phyloP scores from a whole-genome alignment of 2,113 vertebrate genomes.

The Elachura formosa region DNA sequence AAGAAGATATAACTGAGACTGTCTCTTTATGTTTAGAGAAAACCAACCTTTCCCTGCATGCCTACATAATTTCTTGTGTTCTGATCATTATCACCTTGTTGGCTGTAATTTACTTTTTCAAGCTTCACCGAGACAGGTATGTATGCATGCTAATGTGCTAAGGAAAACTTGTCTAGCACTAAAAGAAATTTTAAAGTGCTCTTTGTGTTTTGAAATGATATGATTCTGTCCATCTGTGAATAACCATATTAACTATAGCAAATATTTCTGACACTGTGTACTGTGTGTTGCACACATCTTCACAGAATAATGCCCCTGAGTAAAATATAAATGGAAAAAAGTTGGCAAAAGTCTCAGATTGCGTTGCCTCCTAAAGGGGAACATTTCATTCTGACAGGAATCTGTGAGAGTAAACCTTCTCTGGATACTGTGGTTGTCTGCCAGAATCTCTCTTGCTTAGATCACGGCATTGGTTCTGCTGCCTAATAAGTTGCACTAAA shows the following conservation, averaged over 20 bases:
- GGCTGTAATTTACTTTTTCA: slow-evolving; percentile 3
- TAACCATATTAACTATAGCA: background rate
- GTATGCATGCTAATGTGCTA: slow-evolving; percentile 4
- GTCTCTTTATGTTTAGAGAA: slow-evolving; percentile 19
- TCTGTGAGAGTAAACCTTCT: background rate
- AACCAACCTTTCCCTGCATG: accelerated
- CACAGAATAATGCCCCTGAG: background rate
- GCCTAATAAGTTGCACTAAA: background rate
- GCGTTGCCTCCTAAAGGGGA: background rate
- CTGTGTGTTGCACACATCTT: background rate
- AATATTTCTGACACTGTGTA: background rate
- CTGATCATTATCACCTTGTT: background rate
- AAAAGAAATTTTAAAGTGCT: background rate
- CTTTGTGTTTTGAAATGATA: background rate
- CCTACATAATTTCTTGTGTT: background rate
- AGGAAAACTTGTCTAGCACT: background rate
- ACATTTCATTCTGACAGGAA: background rate
- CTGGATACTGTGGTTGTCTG: background rate
- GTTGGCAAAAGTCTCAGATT: background rate
- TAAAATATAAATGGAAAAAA: background rate
- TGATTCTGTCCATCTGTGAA: background rate
- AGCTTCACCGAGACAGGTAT: slow-evolving; percentile 47
- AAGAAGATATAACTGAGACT: background rate
- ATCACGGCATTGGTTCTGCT: background rate
- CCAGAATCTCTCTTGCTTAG: background rate